phyloP scores from a whole-genome alignment of 2,888 invertebrate genomes.

The Sesia bembeciformis region DNA sequence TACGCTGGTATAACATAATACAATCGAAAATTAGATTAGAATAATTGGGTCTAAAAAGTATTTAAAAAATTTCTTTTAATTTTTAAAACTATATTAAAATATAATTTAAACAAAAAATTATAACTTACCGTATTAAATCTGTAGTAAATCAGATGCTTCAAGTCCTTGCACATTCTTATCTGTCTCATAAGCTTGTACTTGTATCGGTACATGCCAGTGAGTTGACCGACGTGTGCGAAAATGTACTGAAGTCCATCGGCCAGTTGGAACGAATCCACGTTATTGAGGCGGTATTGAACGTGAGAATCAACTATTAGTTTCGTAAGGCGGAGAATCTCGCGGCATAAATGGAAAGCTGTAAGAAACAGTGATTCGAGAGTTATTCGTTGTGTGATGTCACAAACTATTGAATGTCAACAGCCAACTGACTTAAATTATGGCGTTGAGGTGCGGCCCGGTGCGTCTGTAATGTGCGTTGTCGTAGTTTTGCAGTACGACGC shows the following conservation, averaged over 20 bases:
- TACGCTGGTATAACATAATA: no score
- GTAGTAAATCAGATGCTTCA: constrained; percentile 99
- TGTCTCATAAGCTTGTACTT: constrained; percentile 99
- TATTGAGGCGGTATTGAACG: constrained; percentile 98
- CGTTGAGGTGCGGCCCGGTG: no score
- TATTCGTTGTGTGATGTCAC: no score
- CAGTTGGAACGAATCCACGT: constrained; percentile 98
- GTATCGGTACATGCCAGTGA: constrained; percentile 99
- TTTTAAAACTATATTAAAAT: neutral
- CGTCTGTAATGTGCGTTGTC: no score
- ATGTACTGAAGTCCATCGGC: constrained; percentile 99
- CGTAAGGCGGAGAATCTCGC: constrained; percentile 98
- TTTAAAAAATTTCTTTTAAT: neutral
- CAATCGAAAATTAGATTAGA: no score
- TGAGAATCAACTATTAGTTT: constrained; percentile 99
- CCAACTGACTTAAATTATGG: no score
- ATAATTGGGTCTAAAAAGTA: no score
- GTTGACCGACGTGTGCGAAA: constrained; percentile 98
- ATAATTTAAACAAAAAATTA: neutral
- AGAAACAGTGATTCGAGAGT: neutral
- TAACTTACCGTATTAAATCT: constrained; percentile 94
- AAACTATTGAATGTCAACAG: no score
- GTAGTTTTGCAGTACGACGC: no score
- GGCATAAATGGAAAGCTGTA: constrained; percentile 97
- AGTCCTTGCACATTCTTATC: constrained; percentile 99